Evolutionary conservation across 37 sponge, comb jelly and placozoan species (phyloP), one percentile per base, ranked within the genome.

Genomic region (Ephydatia muelleri): DNA sequence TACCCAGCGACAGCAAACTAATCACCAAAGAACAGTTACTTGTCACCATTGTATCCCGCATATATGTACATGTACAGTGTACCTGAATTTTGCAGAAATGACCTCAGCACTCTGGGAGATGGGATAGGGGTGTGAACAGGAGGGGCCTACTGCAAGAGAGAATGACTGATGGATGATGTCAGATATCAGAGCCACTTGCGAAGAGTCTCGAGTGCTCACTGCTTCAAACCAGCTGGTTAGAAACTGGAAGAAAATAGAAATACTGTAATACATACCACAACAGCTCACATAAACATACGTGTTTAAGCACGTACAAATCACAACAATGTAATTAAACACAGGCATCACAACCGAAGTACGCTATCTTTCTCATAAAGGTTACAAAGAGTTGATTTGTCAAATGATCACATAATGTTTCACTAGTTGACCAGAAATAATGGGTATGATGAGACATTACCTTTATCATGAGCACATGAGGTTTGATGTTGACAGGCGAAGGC

Each of bases 121-220:
- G 33, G 35, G 0, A 73, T 89, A 84, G 16, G 75, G 75, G 34
- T 89, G 89, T 31, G 73, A n/a, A 65, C 49, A 47, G 67, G 30
- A 73, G 3, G 84, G 89, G 23, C 89, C 89, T 11, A 89, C 84
- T 1, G 84, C 89, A 19, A 89, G 66, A 12, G 85, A 80, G 32
- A 89, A 69, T 32, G 89, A 79, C 67, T 80, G 74, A 68, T 89
- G 89, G 5, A 89, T 66, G 16, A 89, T 5, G 80, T 89, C 84
- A 67, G 70, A 39, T 29, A 84, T 89, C 84, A 89, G 68, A 6
- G 48, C 70, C 14, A 78, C 85, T 73, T 79, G 86, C n/a, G 75
- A 49, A 0, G 47, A 29, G 66, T 80, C 74, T 33, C 89, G 65
- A 8, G 84, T 84, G 13, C 74, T 79, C 37, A 89, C 32, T 12